Evolutionary conservation across 2,888 invertebrate genomes (phyloP).

Genomic region (Tineola bisselliella): DNA sequence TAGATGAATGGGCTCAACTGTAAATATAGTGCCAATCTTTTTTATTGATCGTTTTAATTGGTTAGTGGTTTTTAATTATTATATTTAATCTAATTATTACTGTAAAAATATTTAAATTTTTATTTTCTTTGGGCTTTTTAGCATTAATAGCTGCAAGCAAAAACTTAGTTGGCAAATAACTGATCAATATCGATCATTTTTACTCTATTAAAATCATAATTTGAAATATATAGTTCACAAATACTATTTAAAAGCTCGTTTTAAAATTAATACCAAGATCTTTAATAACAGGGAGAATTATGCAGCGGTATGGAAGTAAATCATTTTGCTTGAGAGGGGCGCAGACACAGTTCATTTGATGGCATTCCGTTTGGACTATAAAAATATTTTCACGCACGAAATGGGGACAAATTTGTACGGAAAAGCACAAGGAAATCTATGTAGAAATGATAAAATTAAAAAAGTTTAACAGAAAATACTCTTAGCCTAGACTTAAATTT

Average conservation of each 20-base stretch:
- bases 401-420: conserved; percentile 21
- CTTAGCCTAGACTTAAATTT: too few relatives aligned
- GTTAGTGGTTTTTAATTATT: too few relatives aligned
- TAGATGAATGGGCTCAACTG: neutral
- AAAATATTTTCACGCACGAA: conserved; percentile 50
- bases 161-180: too few relatives aligned
- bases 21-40: neutral
- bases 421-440: neutral
- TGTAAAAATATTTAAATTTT: too few relatives aligned
- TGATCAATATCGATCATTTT: too few relatives aligned
- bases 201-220: too few relatives aligned
- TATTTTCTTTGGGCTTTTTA: too few relatives aligned
- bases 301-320: neutral
- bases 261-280: neutral
- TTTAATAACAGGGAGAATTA: neutral
- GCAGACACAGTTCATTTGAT: conserved; percentile 20
- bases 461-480: too few relatives aligned
- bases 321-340: neutral
- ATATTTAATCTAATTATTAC: too few relatives aligned
- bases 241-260: neutral
- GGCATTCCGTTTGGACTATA: conserved; percentile 42
- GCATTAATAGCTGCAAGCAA: too few relatives aligned
- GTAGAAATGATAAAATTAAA: too few relatives aligned
- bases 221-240: too few relatives aligned
- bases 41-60: neutral